A percentile compares a stretch with the other conserved stretches of the same genome.
These are phyloP conservation scores for Cinara cedri DNA, from an alignment of 2,888 invertebrate species.

Conservation along the genomic window DNA sequence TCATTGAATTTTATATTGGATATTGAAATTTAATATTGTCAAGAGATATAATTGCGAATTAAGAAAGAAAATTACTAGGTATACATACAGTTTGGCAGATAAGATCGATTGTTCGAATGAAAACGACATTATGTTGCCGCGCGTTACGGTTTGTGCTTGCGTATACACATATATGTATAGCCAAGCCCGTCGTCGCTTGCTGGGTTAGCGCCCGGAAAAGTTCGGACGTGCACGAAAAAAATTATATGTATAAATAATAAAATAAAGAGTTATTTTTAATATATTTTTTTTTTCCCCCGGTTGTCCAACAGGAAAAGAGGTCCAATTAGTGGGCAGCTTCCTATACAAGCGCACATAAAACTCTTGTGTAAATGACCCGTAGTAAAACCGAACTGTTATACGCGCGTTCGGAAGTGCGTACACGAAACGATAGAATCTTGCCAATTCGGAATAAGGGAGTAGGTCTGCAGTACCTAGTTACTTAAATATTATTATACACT, in stretches of 20 bases:
- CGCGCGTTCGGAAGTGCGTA: slow-evolving; percentile 18
- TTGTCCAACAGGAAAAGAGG: slow-evolving; percentile 20
- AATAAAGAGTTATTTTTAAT: slow-evolving; percentile 43
- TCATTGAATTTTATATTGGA: not conserved
- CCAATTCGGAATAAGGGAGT: slow-evolving; percentile 38
- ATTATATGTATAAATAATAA: not conserved
- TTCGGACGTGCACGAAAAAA: slow-evolving; percentile 20
- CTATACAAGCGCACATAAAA: not conserved
- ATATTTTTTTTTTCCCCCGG: not conserved
- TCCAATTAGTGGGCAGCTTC: slow-evolving; percentile 43
- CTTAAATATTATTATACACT: not conserved
- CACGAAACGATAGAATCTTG: slow-evolving; percentile 21
- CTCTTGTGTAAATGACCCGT: slow-evolving; percentile 30
- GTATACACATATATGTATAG: not conserved
- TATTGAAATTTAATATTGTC: slow-evolving; percentile 9
- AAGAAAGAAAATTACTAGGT: not conserved
- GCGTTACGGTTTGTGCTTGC: not conserved
- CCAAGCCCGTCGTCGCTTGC: slow-evolving; percentile 9
- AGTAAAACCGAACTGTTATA: slow-evolving; percentile 6
- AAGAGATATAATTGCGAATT: not conserved
- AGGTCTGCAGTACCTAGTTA: not conserved
- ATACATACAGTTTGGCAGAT: not conserved
- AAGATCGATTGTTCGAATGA: slow-evolving; percentile 30
- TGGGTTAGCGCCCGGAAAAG: slow-evolving; percentile 38
- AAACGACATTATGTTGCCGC: not conserved